Percentiles rank a stretch among this genome's conserved stretches.
Evolutionary conservation across 2,888 invertebrate genomes (phyloP).

Genomic region (Hydraecia micacea): DNA sequence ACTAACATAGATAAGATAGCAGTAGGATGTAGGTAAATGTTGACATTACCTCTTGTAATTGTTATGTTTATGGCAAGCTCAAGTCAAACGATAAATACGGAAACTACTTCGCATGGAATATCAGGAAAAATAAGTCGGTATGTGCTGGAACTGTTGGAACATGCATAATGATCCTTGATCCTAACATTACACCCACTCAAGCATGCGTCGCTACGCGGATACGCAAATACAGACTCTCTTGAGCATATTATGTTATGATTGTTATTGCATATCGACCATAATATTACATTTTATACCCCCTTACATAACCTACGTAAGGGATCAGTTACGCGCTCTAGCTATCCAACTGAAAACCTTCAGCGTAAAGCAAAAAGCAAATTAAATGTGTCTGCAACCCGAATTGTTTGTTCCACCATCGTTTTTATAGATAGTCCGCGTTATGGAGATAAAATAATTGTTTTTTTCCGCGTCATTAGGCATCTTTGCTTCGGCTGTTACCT

Average conservation of each 20-base stretch:
- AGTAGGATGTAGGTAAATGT: slow-evolving; percentile 36
- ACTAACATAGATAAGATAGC: slow-evolving; percentile 46
- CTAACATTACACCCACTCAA: slow-evolving; percentile 73
- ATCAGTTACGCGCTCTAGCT: slow-evolving; percentile 12
- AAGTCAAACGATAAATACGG: slow-evolving; percentile 4
- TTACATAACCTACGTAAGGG: slow-evolving; percentile 9
- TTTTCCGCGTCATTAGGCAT: slow-evolving; percentile 72
- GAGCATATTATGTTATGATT: background rate
- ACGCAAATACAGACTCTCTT: slow-evolving; percentile 7
- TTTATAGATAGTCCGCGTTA: slow-evolving; percentile 67
- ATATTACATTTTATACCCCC: background rate
- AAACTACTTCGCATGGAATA: slow-evolving; percentile 7
- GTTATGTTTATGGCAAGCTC: slow-evolving; percentile 27
- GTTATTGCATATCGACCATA: background rate
- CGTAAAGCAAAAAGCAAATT: slow-evolving; percentile 41
- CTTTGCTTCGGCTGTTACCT: slow-evolving; percentile 66
- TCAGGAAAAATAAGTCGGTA: slow-evolving; percentile 2
- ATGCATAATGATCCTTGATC: slow-evolving; percentile 48
- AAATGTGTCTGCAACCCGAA: slow-evolving; percentile 45
- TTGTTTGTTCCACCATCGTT: slow-evolving; percentile 54
- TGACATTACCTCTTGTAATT: slow-evolving; percentile 17
- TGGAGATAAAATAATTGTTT: slow-evolving; percentile 74
- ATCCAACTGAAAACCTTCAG: slow-evolving; percentile 17
- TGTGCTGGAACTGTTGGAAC: slow-evolving; percentile 11
- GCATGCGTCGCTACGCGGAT: slow-evolving; percentile 72